Conservation (phyloP, 2,888 invertebrate genomes). For the Rutpela maculata region DNA sequence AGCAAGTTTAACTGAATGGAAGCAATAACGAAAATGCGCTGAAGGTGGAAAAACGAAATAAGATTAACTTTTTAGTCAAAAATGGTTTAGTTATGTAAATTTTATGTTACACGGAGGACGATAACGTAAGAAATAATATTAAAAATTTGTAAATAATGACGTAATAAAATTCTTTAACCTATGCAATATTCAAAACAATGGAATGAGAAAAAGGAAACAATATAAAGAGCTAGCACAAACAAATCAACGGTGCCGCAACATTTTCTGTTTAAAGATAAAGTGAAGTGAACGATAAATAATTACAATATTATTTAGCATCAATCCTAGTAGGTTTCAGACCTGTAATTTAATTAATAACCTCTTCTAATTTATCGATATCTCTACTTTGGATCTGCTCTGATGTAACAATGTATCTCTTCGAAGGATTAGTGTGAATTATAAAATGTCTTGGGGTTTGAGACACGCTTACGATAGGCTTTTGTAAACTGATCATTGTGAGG, state of each 20-base stretch:
- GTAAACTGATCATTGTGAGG: too few species aligned
- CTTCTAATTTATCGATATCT: too few species aligned
- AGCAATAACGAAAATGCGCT: slow-evolving; percentile 12
- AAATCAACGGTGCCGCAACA: not conserved
- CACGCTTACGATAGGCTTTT: too few species aligned
- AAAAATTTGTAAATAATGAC: slow-evolving; percentile 1
- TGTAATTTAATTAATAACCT: too few species aligned
- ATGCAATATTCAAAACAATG: not conserved
- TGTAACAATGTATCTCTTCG: too few species aligned
- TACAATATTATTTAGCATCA: too few species aligned
- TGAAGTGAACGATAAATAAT: too few species aligned
- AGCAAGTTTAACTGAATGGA: slow-evolving; percentile 4
- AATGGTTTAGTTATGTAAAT: slow-evolving; percentile 7
- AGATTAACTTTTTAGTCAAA: slow-evolving; percentile 10
- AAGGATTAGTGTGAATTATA: too few species aligned
- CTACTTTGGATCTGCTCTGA: too few species aligned
- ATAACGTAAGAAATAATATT: not conserved
- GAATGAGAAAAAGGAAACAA: not conserved
- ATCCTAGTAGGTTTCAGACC: too few species aligned
- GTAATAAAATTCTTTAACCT: not conserved
- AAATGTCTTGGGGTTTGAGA: too few species aligned
- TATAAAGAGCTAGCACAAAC: not conserved
- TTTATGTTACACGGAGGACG: not conserved
- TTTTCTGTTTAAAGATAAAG: too few species aligned
- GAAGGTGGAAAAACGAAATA: slow-evolving; percentile 6